Percentiles rank a stretch among this genome's conserved stretches.
Conservation (phyloP, 2,888 invertebrate genomes). For the Pollenia labialis region DNA sequence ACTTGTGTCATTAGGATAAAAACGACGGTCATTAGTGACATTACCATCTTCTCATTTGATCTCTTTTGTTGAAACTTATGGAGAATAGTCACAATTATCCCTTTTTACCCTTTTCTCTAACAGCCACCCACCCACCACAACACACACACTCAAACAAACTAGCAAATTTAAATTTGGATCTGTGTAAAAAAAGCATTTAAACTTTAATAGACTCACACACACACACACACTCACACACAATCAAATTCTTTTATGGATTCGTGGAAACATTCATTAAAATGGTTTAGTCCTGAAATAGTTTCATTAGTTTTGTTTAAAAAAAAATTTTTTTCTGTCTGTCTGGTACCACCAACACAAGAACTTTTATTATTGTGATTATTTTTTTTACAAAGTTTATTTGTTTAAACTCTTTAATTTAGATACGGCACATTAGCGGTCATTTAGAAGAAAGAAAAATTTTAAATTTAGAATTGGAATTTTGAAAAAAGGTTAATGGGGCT, state of each 20-base stretch:
- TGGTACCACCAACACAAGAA: constrained; percentile 5
- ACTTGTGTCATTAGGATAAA: constrained; percentile 81
- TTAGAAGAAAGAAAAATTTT: background rate
- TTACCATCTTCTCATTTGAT: constrained; percentile 44
- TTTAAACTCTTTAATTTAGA: constrained; percentile 37
- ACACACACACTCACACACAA: background rate
- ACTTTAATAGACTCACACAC: background rate
- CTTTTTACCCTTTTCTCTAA: constrained; percentile 8
- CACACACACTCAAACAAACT: background rate
- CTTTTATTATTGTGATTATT: constrained; percentile 44
- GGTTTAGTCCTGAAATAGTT: constrained; percentile 61
- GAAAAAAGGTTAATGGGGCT: background rate
- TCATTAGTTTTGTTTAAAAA: constrained; percentile 53
- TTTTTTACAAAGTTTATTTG: constrained; percentile 34
- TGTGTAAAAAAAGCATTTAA: background rate
- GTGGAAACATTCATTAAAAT: constrained; percentile 24
- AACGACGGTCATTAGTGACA: constrained; percentile 80
- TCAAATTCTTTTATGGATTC: background rate
- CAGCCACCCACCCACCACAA: background rate
- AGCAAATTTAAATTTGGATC: constrained; percentile 8
- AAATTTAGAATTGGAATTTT: background rate
- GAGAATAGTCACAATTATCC: constrained; percentile 39
- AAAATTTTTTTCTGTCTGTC: background rate
- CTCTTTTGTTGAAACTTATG: constrained; percentile 38
- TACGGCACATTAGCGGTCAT: constrained; percentile 35